phyloP scores from a whole-genome alignment of 2,888 invertebrate species.

The Mythimna lalbum region DNA sequence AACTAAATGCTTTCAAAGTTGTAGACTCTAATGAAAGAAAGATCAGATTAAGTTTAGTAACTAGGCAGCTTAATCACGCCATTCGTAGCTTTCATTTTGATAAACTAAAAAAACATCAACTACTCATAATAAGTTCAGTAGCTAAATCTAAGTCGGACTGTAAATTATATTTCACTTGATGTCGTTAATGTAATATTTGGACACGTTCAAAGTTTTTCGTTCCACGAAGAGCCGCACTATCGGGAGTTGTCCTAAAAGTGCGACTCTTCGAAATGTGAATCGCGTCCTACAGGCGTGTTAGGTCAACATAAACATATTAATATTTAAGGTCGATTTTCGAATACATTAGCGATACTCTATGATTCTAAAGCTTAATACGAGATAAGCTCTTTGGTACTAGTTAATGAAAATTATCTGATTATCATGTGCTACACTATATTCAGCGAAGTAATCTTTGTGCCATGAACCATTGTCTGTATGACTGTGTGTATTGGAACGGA shows the following conservation, averaged over 20 bases:
- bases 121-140: conserved; percentile 5
- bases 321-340: conserved; percentile 45
- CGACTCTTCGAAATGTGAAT: no score
- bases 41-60: conserved; percentile 13
- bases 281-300: conserved; percentile 19
- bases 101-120: conserved; percentile 3
- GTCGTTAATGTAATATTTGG: conserved; percentile 35
- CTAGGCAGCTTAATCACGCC: not conserved
- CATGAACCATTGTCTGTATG: conserved; percentile 21
- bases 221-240: conserved; percentile 36
- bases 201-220: conserved; percentile 40
- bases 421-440: conserved; percentile 12
- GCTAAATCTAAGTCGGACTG: not conserved
- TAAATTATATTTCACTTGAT: conserved; percentile 32
- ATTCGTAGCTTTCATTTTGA: conserved; percentile 1
- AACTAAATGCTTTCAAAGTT: no score
- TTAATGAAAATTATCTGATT: conserved; percentile 4
- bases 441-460: conserved; percentile 5
- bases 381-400: conserved; percentile 5
- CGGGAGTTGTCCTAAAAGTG: no score
- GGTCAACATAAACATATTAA: conserved; percentile 35
- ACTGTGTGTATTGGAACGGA: conserved; percentile 53
- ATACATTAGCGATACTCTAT: conserved; percentile 42
- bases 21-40: no score
- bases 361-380: conserved; percentile 17